A percentile compares a stretch with the other conserved stretches of the same genome.
Evolutionary conservation across 2,888 invertebrate genomes (phyloP).

Genomic region (Allacma fusca): DNA sequence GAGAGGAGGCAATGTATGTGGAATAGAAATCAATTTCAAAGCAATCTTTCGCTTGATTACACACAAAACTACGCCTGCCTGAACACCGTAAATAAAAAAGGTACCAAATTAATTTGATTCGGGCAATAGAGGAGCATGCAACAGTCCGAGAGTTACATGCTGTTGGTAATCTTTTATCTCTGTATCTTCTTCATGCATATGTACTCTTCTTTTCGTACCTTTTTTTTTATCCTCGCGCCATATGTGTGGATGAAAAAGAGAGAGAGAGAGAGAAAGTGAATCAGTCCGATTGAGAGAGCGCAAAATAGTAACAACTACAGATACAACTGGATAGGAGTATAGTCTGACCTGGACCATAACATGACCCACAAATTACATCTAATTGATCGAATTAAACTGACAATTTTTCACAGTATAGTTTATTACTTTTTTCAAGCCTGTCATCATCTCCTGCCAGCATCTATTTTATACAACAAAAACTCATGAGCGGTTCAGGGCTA

Average conservation of each 20-base stretch:
- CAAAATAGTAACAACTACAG: too few species aligned
- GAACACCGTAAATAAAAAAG: conserved; percentile 29
- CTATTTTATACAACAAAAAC: too few species aligned
- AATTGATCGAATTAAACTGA: conserved; percentile 43
- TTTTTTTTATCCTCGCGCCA: conserved; percentile 32
- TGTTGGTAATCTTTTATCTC: too few species aligned
- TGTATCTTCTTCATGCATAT: not conserved
- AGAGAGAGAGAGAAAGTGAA: not conserved
- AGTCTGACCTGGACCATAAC: conserved; percentile 31
- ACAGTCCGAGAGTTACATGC: not conserved
- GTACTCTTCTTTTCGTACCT: not conserved
- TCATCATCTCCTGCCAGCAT: too few species aligned
- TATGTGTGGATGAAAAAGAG: conserved; percentile 18
- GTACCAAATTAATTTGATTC: conserved; percentile 34
- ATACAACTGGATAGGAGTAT: too few species aligned
- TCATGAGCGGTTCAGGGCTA: too few species aligned
- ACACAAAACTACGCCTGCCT: conserved; percentile 27
- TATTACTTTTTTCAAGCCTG: conserved; percentile 20
- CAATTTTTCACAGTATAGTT: conserved; percentile 32
- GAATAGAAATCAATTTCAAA: not conserved
- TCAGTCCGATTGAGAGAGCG: too few species aligned
- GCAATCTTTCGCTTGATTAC: conserved; percentile 33
- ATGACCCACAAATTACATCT: conserved; percentile 44
- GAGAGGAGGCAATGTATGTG: too few species aligned
- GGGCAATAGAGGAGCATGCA: not conserved